Conservation (phyloP, 2,888 invertebrate genomes). For the Calliphora vomitoria region DNA sequence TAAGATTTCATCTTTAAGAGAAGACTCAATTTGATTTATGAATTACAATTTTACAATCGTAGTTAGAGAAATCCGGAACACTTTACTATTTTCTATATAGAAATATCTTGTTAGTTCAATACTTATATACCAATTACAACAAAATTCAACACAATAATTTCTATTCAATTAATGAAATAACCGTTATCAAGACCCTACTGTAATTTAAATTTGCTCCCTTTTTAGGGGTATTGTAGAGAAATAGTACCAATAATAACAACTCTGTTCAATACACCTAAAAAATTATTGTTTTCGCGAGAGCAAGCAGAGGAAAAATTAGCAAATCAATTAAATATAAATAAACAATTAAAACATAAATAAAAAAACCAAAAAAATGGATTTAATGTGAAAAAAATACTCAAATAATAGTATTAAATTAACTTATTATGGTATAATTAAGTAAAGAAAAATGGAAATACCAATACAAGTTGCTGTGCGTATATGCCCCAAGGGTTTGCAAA, state of each 20-base stretch:
- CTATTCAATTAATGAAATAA: too few species aligned
- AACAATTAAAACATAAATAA: background rate
- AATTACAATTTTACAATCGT: too few species aligned
- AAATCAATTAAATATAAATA: conserved; percentile 50
- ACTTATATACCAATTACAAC: too few species aligned
- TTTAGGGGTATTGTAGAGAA: background rate
- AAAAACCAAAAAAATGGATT: conserved; percentile 37
- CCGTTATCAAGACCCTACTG: background rate
- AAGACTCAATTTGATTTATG: too few species aligned
- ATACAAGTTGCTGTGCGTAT: conserved; percentile 90
- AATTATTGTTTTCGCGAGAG: conserved; percentile 61
- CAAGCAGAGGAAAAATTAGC: conserved; percentile 39
- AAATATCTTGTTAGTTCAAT: too few species aligned
- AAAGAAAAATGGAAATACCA: conserved; percentile 87
- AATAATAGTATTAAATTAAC: conserved; percentile 21
- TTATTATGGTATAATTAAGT: conserved; percentile 21
- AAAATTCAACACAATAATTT: too few species aligned
- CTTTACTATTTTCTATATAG: too few species aligned
- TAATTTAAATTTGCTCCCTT: background rate
- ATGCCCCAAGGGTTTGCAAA: conserved; percentile 86
- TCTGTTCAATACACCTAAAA: conserved; percentile 54
- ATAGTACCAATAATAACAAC: conserved; percentile 32
- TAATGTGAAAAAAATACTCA: conserved; percentile 3
- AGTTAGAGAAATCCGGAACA: too few species aligned
- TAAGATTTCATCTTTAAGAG: too few species aligned